phyloP scores from a whole-genome alignment of 2,797 vertebrate species.

The Neopelma chrysocephalum region DNA sequence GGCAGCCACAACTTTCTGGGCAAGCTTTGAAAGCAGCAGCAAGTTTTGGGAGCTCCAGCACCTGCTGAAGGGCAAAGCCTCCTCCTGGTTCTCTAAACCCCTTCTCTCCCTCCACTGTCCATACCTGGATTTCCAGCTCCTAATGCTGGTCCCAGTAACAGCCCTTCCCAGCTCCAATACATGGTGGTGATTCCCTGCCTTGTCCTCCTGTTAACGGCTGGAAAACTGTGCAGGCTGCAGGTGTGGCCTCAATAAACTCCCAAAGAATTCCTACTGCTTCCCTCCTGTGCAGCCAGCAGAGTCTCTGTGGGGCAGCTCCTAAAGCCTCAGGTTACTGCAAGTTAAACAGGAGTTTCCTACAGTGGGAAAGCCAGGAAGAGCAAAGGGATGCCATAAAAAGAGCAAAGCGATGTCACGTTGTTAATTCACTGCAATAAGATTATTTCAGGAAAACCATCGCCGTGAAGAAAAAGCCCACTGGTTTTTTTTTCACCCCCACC shows the following conservation, averaged over 20 bases:
- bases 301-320: background rate
- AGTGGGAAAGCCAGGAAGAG: background rate
- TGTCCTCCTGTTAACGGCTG: background rate
- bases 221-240: background rate
- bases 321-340: background rate
- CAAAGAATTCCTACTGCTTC: background rate
- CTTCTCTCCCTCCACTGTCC: background rate
- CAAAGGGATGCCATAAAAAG: background rate
- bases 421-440: background rate
- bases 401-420: background rate
- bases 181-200: background rate
- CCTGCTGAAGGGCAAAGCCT: background rate
- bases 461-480: background rate
- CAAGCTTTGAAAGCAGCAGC: background rate
- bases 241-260: conserved; percentile 20
- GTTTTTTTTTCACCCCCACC: background rate
- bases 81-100: background rate
- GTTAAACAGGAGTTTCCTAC: background rate
- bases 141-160: background rate
- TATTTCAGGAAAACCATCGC: background rate
- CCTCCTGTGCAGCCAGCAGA: background rate
- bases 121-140: background rate
- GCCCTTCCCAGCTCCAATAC: background rate
- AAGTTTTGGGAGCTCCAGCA: background rate
- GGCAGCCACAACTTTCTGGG: background rate